Conservation (phyloP, 1,140 invertebrate species). For the Akabosia matsudoensis region DNA sequence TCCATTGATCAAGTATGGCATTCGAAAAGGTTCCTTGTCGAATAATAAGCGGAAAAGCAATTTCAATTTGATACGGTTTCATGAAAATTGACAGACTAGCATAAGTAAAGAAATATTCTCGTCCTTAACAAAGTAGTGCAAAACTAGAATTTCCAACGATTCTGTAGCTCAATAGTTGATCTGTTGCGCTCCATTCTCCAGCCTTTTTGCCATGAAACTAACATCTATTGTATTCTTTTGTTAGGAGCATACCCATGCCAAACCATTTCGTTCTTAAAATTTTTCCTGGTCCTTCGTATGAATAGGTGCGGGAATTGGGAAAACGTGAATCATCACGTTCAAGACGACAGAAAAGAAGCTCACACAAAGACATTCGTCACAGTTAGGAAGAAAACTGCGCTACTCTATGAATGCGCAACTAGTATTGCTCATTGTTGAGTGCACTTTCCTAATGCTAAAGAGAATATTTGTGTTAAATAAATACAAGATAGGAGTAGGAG, state of each 20-base stretch:
- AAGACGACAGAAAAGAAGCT: conserved; percentile 10
- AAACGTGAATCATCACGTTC: conserved; percentile 19
- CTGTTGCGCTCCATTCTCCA: conserved; percentile 9
- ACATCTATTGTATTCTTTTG: background rate
- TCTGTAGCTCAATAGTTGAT: background rate
- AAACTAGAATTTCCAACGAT: background rate
- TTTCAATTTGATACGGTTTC: background rate
- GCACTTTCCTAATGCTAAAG: too few relatives aligned
- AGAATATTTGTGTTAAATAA: too few relatives aligned
- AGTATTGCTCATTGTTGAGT: too few relatives aligned
- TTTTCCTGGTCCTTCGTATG: conserved; percentile 4
- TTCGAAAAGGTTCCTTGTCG: background rate
- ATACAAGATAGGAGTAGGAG: too few relatives aligned
- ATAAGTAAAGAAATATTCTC: background rate
- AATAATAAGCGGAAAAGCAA: background rate
- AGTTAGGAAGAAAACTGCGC: background rate
- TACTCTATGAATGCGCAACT: background rate
- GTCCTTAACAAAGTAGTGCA: background rate
- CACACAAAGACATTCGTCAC: conserved; percentile 25
- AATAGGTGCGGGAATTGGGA: background rate
- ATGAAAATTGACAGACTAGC: conserved; percentile 11
- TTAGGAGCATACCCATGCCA: background rate
- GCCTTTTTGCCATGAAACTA: conserved; percentile 20
- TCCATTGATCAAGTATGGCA: background rate
- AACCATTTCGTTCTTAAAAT: conserved; percentile 29